Evolutionary conservation across 2,797 vertebrate genomes (phyloP), one percentile per base, ranked within the genome.

Genomic region (Arrhamphus sclerolepis): DNA sequence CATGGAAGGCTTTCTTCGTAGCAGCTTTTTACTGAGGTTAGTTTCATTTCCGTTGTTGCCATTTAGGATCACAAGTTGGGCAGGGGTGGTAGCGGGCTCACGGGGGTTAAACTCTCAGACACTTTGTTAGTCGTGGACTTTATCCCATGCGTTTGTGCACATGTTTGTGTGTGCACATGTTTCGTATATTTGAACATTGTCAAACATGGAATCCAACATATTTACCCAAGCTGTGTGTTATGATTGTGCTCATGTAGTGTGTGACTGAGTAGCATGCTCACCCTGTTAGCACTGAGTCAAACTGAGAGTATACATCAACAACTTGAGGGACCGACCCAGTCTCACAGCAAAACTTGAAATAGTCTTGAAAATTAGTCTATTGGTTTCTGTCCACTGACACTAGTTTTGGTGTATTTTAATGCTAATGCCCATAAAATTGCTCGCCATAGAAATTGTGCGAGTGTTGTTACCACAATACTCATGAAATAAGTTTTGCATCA

Each of bases 21-120:
- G 92, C 93, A 93, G 92, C 93, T 93, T 92, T 93, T 93, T 93
- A 92, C 91, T 93, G 92, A 94, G 93, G 93, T 94, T 89, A 94
- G 93, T 94, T 89, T 84, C 88, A 89, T 92, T 89, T 93, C 78
- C 55, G 78, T 92, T 89, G 87, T 91, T 91, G 86, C 83, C 78
- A 72, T 87, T 75, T 58, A 88, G 86, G 81, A 80, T 78, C 80
- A 80, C 5, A 74, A 83, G 75, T 64, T 2, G 72, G 81, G 87
- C 54, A 49, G 50, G 83, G 84, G 78, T 75, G 77, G 78, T 69
- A 61, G 61, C 10, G 81, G 87, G 86, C 67, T 77, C 64, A 72
- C 54, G 47, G 58, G 72, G 83, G 78, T 76, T 78, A 75, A 87
- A 71, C 67, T 77, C 70, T 86, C 78, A 77, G 83, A 81, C 81